A percentile compares a stretch with the other conserved stretches of the same genome.
These are phyloP conservation scores for Lasioglossum albipes DNA, from an alignment of 1,140 invertebrate species.

Conservation along the genomic window DNA sequence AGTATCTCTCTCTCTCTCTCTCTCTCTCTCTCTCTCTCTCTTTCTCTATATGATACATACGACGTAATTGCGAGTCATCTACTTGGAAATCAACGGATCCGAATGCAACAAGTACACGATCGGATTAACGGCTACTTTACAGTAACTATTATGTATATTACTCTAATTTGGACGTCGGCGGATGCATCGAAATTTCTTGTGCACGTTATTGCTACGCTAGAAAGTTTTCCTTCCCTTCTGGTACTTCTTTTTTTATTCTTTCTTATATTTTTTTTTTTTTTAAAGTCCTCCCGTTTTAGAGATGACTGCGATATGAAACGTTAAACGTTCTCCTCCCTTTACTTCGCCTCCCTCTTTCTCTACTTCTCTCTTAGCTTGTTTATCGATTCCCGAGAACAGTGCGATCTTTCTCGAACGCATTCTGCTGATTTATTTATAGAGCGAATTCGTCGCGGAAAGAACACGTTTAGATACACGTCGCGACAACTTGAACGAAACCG, in stretches of 20 bases:
- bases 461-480: constrained; percentile 5
- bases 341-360: too few relatives aligned
- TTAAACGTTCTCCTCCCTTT: not conserved
- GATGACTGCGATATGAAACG: constrained; percentile 9
- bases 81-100: constrained; percentile 6
- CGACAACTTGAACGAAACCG: not conserved
- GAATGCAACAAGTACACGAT: constrained; percentile 15
- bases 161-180: constrained; percentile 61
- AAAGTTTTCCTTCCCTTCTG: not conserved
- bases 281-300: not conserved
- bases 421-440: constrained; percentile 19
- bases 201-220: constrained; percentile 67
- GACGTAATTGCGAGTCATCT: not conserved
- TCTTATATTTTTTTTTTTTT: not conserved
- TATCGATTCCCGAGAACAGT: not conserved
- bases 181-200: constrained; percentile 66
- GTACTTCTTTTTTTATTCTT: not conserved
- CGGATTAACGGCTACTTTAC: constrained; percentile 41
- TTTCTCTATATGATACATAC: not conserved
- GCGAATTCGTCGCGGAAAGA: constrained; percentile 11
- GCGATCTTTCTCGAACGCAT: not conserved
- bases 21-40: too few relatives aligned
- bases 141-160: constrained; percentile 22
- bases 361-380: not conserved
- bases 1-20: too few relatives aligned